Evolutionary conservation across 2,113 vertebrate species (phyloP), one percentile per base, ranked within the genome.

Genomic region (Apodemus sylvaticus): DNA sequence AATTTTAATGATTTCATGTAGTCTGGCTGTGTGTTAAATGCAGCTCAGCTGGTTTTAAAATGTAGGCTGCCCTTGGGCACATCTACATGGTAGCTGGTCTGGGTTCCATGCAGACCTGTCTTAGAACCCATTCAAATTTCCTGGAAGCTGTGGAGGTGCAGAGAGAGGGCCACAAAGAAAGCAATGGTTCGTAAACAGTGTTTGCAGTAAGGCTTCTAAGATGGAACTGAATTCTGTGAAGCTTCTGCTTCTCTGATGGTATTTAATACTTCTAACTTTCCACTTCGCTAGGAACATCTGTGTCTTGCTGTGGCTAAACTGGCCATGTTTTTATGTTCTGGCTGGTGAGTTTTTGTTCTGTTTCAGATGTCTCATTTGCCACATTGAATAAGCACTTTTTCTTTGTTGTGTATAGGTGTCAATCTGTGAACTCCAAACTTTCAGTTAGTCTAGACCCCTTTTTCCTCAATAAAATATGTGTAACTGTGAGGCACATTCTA

Each of bases 221-320:
- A 92, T 85, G 31, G 74, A 29, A 31, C 17, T 70, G 20, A 86
- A 4, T 77, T 95, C 45, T 83, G 60, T 34, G 31, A 39, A 26
- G 16, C n/a, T 89, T 26, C 53, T 90, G 29, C 48, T 81, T 55
- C 76, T 98, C 83, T 45, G 48, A 39, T 78, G 94, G 87, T 91
- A 94, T 97, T 96, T 77, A 96, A 71, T 48, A 71, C 29, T 94
- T 96, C 76, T 91, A 73, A 77, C 85, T 94, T 88, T 96, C 89
- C 26, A 62, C 45, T 96, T 68, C 36, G 64, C 90, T 77, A 71
- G 85, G 74, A 82, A 64, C 29, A 79, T 4, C 5, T 26, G 58
- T 78, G 51, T 16, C 36, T 95, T 7, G 9, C 48, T 85, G 53
- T 95, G 82, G 62, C 68, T 96, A 90, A 94, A 85, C 29, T 71